A percentile compares a stretch with the other conserved stretches of the same genome.
Evolutionary conservation across 2,888 invertebrate genomes (phyloP).

Genomic region (Limnephilus marmoratus): DNA sequence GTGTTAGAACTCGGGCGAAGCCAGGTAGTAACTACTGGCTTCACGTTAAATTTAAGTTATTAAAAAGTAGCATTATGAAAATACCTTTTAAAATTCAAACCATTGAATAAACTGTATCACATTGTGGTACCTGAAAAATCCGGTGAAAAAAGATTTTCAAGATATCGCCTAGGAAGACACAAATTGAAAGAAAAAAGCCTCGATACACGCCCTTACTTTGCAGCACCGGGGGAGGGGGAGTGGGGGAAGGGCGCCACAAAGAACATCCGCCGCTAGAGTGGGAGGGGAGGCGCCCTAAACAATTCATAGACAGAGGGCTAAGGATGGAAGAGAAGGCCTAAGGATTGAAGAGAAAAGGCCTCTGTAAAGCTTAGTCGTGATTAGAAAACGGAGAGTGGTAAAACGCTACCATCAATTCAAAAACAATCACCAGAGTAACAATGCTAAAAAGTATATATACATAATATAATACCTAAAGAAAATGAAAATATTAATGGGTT

Average conservation of each 20-base stretch:
- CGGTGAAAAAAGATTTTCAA: not conserved
- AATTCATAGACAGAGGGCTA: slow-evolving; percentile 35
- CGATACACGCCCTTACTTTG: slow-evolving; percentile 21
- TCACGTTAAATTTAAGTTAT: not conserved
- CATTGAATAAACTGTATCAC: not conserved
- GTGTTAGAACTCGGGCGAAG: no score
- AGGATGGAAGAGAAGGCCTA: not conserved
- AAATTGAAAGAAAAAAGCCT: not conserved
- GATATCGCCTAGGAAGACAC: not conserved
- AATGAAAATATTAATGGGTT: not conserved
- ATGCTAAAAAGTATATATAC: not conserved
- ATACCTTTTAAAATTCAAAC: not conserved
- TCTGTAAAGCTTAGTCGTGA: slow-evolving; percentile 32
- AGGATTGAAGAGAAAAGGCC: slow-evolving; percentile 10
- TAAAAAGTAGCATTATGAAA: not conserved
- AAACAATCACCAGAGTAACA: not conserved
- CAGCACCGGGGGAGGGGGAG: not conserved
- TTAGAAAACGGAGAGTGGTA: not conserved
- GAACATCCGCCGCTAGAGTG: slow-evolving; percentile 44
- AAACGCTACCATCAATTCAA: not conserved
- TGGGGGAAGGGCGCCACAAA: slow-evolving; percentile 1
- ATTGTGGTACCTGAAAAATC: not conserved
- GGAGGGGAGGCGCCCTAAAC: slow-evolving; percentile 34
- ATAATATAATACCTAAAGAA: not conserved
- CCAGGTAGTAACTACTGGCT: not conserved